Base-by-base conservation (phyloP, 1,140 invertebrate genomes). In the Apis florea region DNA sequence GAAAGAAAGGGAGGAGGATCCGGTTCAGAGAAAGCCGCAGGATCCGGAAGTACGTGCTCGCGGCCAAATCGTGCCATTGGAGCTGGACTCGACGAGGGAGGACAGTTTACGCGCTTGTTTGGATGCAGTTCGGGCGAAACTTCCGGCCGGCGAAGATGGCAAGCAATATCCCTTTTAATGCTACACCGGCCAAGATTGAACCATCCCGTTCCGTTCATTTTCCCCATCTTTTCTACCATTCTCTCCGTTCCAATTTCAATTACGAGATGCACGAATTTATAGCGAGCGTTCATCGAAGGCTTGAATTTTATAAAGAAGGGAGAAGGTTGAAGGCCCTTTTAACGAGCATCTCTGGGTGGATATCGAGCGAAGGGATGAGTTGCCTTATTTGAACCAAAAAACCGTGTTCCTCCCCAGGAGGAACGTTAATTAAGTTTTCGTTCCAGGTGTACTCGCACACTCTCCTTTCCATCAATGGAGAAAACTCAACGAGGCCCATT, bases 71-170 rank as follows among this genome's bases (percentile, higher is more conserved):
- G 95, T 96, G 63, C 95, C 96, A 8, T 92, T 97, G 83, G 95
- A 96, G 61, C 89, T 97, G 83, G 97, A 97, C 90, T 96, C 97
- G 3, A 97, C 96, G 1, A 94, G 96, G 40, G 97, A 97, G 92
- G 97, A 97, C 90, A 94, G 96, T 83, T 91, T 97, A 59, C 96
- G 96, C 81, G 96, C 96, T 92, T 96, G 96, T 11, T 96, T 97
- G 21, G 95, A 96, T 77, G 95, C 95, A 13, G 96, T 97, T 77
- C 95, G 96, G 26, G 95, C 96, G 58, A 96, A 97, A 94, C 92
- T 97, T 81, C 97, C 97, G 73, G 96, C 96, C 31, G 96, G 97
- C 59, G 96, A 97, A 93, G 96, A 97, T 89, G 96, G 96, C 96
- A 93, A 94, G 90, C 73, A 49, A 77, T 82, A 54, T 66, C 69